These are phyloP conservation scores for Catharus fuscescens DNA, from an alignment of 2,113 vertebrate genomes.

Conservation along the genomic window DNA sequence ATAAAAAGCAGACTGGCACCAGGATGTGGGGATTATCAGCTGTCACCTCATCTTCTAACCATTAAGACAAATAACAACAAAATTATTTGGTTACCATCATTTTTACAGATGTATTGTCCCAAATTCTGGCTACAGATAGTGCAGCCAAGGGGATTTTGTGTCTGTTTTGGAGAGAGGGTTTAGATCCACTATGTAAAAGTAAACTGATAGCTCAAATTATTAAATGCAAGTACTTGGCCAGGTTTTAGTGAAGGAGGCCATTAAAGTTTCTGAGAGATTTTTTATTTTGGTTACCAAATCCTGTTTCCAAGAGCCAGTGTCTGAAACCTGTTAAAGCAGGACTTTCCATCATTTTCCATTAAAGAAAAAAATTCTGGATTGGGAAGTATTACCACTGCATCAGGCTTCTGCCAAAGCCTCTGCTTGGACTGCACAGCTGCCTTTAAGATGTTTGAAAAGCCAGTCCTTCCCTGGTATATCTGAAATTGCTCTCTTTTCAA, in stretches of 20 bases:
- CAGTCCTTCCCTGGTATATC: neutral
- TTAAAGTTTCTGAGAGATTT: constrained; percentile 35
- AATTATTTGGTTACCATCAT: neutral
- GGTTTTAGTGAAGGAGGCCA: constrained; percentile 8
- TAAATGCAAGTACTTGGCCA: constrained; percentile 36
- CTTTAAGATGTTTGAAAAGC: neutral
- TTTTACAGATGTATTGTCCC: neutral
- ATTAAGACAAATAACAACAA: neutral
- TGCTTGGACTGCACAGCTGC: constrained; percentile 9
- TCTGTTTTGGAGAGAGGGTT: neutral
- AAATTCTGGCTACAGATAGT: neutral
- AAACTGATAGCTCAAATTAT: constrained; percentile 56
- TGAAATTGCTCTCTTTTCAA: neutral
- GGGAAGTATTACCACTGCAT: constrained; percentile 25
- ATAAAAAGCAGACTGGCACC: neutral
- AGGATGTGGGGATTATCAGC: neutral
- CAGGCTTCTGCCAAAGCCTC: constrained; percentile 49
- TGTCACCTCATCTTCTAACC: neutral
- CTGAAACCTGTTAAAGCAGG: constrained; percentile 51
- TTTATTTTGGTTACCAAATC: constrained; percentile 68
- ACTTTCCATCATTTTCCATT: constrained; percentile 64
- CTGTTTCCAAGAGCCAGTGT: constrained; percentile 42
- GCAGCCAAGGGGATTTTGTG: constrained; percentile 1
- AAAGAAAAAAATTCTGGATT: constrained; percentile 36
- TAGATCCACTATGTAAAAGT: constrained; percentile 16